Conservation (phyloP, 2,888 invertebrate species). For the Elysia crispata region DNA sequence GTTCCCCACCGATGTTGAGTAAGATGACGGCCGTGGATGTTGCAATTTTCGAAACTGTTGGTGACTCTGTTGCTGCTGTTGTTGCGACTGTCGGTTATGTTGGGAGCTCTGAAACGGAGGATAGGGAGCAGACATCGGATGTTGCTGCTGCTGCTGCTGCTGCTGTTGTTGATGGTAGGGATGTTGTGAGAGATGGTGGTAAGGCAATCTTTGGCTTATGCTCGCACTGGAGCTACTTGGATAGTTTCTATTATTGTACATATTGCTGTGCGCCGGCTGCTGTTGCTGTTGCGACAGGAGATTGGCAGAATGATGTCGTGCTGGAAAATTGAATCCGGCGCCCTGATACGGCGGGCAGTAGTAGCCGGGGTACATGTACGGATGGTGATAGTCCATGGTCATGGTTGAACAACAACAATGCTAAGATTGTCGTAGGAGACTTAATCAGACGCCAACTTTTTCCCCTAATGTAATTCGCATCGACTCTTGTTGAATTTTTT, state of each 20-base stretch:
- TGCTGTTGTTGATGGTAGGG: constrained; percentile 3
- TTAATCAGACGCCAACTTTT: too few species aligned
- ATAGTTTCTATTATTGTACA: too few species aligned
- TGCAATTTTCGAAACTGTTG: constrained; percentile 34
- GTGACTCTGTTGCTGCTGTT: constrained; percentile 21
- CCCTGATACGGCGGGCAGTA: constrained; percentile 48
- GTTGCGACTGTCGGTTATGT: neutral
- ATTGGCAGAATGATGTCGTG: constrained; percentile 13
- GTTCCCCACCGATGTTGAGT: constrained; percentile 36
- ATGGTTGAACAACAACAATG: constrained; percentile 15
- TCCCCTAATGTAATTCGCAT: too few species aligned
- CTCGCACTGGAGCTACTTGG: too few species aligned
- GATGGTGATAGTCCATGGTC: constrained; percentile 53
- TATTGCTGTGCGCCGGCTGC: too few species aligned
- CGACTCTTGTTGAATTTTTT: too few species aligned
- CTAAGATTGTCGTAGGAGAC: too few species aligned
- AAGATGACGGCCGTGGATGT: constrained; percentile 23
- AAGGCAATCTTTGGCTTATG: too few species aligned
- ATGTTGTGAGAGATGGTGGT: neutral
- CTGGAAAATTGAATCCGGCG: constrained; percentile 43
- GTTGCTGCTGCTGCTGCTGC: constrained; percentile 29
- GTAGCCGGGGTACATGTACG: constrained; percentile 52
- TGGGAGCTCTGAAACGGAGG: too few species aligned
- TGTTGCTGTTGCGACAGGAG: constrained; percentile 9
- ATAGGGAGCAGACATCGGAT: neutral